These are phyloP conservation scores for Epirrhoe alternata DNA, from an alignment of 2,888 invertebrate species.

Conservation along the genomic window DNA sequence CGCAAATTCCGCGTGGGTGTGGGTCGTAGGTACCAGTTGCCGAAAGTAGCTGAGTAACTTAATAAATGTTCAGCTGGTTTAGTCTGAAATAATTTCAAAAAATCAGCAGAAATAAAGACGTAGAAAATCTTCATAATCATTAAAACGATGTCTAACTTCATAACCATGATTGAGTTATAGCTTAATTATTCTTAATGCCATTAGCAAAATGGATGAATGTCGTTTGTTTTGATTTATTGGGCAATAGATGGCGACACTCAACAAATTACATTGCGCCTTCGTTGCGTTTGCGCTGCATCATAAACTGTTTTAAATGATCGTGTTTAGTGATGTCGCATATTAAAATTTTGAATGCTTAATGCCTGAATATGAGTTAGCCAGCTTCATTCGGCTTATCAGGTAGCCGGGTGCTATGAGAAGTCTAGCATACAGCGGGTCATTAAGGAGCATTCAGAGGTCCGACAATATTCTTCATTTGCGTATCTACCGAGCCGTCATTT, in stretches of 20 bases:
- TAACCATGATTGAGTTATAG: neutral
- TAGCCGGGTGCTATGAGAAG: conserved; percentile 45
- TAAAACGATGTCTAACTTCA: neutral
- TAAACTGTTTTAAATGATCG: too few species aligned
- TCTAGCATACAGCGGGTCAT: conserved; percentile 68
- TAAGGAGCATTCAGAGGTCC: conserved; percentile 82
- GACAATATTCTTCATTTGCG: conserved; percentile 86
- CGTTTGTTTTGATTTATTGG: too few species aligned
- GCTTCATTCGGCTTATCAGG: conserved; percentile 9
- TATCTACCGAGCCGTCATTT: conserved; percentile 80
- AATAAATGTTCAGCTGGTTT: neutral
- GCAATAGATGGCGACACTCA: too few species aligned
- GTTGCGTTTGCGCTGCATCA: too few species aligned
- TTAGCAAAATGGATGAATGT: too few species aligned
- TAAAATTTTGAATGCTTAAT: neutral
- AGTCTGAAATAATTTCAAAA: neutral
- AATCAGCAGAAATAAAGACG: neutral
- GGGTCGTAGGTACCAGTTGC: conserved; percentile 41
- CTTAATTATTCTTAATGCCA: too few species aligned
- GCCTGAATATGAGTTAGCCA: conserved; percentile 6
- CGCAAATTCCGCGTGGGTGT: conserved; percentile 69
- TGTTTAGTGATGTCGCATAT: neutral
- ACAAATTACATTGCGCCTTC: too few species aligned
- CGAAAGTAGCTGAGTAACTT: conserved; percentile 25
- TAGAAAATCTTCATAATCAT: neutral